Evolutionary conservation across 1,140 invertebrate species (phyloP).

Genomic region (Lethrus apterus): DNA sequence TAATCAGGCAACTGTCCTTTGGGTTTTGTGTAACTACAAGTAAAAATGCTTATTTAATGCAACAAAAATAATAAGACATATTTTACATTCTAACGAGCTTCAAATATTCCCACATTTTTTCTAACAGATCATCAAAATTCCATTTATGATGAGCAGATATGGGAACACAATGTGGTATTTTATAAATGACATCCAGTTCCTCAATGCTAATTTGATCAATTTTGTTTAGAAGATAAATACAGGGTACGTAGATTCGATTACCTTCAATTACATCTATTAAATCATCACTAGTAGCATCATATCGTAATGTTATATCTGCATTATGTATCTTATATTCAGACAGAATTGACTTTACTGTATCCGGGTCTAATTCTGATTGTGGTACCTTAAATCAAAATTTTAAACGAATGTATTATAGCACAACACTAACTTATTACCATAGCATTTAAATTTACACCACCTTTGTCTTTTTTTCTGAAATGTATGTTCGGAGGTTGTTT

Average conservation of each 20-base stretch:
- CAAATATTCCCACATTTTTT: constrained; percentile 99
- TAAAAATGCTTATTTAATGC: constrained; percentile 5
- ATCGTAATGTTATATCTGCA: constrained; percentile 90
- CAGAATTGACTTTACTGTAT: constrained; percentile 93
- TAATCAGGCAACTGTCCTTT: constrained; percentile 96
- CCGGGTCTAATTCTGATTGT: constrained; percentile 92
- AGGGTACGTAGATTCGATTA: constrained; percentile 95
- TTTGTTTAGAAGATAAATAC: constrained; percentile 98
- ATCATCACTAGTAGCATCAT: constrained; percentile 96
- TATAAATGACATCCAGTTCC: constrained; percentile 97
- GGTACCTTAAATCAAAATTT: constrained; percentile 35
- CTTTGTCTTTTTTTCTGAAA: constrained; percentile 97
- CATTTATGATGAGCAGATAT: constrained; percentile 99
- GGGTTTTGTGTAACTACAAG: constrained; percentile 88
- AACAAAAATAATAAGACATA: constrained; percentile 17
- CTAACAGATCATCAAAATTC: constrained; percentile 99
- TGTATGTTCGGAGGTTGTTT: constrained; percentile 96
- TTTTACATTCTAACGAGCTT: constrained; percentile 86
- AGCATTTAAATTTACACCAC: constrained; percentile 85
- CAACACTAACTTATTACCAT: constrained; percentile 52
- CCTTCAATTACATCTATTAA: constrained; percentile 98
- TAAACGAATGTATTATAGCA: constrained; percentile 24
- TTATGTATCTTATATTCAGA: constrained; percentile 99
- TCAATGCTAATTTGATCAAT: constrained; percentile 95
- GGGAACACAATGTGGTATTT: constrained; percentile 98